These are phyloP conservation scores for Amaurobius ferox DNA, from an alignment of 2,888 invertebrate genomes.

Conservation along the genomic window DNA sequence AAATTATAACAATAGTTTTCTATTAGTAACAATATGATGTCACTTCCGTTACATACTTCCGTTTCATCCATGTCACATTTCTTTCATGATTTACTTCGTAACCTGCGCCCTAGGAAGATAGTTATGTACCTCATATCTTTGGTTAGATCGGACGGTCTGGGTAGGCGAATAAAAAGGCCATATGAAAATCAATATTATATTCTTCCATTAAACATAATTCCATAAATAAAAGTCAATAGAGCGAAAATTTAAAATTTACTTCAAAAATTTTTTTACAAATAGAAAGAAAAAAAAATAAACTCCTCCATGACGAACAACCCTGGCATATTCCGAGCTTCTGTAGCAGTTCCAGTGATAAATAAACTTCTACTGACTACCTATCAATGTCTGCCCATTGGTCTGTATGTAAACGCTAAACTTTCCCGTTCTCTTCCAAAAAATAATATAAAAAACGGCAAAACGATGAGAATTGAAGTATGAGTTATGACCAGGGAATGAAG, in stretches of 20 bases:
- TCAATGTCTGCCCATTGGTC: background rate
- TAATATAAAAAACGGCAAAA: background rate
- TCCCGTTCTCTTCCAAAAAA: too few relatives aligned
- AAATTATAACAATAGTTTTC: too few relatives aligned
- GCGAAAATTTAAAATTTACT: background rate
- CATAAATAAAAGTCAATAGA: background rate
- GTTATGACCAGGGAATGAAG: conserved; percentile 1
- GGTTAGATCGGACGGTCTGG: too few relatives aligned
- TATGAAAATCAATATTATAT: background rate
- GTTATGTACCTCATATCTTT: too few relatives aligned
- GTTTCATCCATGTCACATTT: too few relatives aligned
- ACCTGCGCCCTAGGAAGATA: too few relatives aligned
- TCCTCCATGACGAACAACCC: background rate
- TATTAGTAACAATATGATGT: too few relatives aligned
- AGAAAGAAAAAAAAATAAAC: background rate
- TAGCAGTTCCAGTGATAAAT: background rate
- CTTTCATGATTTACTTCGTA: too few relatives aligned
- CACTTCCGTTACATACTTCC: too few relatives aligned
- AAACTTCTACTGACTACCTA: background rate
- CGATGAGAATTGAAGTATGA: background rate
- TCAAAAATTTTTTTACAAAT: background rate
- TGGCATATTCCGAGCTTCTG: background rate
- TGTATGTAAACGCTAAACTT: background rate
- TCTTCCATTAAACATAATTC: background rate
- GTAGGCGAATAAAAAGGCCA: too few relatives aligned